Percentiles rank a stretch among this genome's conserved stretches.
phyloP scores from a whole-genome alignment of 2,888 invertebrate genomes.

The Cryptocheilus praepositus region DNA sequence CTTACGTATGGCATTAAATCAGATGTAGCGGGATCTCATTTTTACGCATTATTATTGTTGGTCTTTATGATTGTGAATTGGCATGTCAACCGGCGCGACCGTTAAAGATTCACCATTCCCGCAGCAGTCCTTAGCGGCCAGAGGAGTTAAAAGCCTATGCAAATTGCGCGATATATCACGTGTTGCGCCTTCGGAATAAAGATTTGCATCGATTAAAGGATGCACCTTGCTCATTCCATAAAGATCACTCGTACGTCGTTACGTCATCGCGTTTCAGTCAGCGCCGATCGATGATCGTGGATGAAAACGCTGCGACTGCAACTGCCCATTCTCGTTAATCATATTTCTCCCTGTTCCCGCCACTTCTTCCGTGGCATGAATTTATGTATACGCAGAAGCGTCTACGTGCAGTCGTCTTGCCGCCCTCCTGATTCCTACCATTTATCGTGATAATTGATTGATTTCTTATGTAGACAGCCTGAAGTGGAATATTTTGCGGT shows the following conservation, averaged over 20 bases:
- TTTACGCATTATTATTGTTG: background rate
- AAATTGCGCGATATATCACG: background rate
- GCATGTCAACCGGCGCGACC: conserved; percentile 17
- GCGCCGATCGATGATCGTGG: conserved; percentile 33
- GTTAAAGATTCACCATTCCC: background rate
- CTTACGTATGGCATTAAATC: conserved; percentile 18
- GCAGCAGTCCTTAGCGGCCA: no score
- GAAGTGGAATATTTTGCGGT: conserved; percentile 33
- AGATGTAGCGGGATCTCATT: conserved; percentile 23
- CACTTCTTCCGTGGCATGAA: background rate
- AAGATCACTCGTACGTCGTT: background rate
- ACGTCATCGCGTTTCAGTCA: conserved; percentile 22
- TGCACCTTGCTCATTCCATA: no score
- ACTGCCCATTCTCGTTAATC: conserved; percentile 27
- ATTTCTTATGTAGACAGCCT: conserved; percentile 29
- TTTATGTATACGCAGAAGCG: background rate
- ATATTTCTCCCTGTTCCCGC: conserved; percentile 12
- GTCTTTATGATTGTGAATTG: background rate
- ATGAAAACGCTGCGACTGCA: conserved; percentile 11
- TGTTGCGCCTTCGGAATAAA: no score
- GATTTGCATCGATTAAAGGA: no score
- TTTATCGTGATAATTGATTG: conserved; percentile 31
- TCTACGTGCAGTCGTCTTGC: background rate
- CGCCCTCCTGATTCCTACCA: background rate
- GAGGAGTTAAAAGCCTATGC: no score